Conservation (phyloP, 2,113 vertebrate species). For the Notarius quadriscutis region DNA sequence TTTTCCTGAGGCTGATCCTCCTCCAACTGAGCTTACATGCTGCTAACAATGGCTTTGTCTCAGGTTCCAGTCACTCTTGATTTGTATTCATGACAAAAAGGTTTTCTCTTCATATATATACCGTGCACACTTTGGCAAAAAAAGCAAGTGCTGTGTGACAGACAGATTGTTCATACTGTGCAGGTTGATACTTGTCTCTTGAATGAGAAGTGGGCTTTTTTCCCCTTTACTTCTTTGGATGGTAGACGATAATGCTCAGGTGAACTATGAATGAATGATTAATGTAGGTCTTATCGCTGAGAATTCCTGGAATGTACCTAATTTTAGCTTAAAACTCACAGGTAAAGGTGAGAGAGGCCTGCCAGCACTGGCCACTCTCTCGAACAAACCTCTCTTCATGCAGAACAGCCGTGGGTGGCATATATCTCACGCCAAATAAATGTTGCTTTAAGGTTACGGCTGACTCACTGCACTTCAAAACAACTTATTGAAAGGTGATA, state of each 20-base stretch:
- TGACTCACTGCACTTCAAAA: constrained; percentile 28
- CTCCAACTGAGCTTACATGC: constrained; percentile 55
- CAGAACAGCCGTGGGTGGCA: background rate
- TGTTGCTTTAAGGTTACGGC: constrained; percentile 9
- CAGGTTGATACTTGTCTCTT: constrained; percentile 54
- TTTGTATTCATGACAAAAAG: constrained; percentile 56
- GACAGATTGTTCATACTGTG: constrained; percentile 34
- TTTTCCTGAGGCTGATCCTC: constrained; percentile 40
- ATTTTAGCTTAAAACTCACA: constrained; percentile 27
- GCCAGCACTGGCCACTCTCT: constrained; percentile 27
- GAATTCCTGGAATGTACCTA: constrained; percentile 48
- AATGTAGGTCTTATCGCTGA: constrained; percentile 50
- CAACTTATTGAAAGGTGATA: constrained; percentile 7
- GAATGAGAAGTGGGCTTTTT: constrained; percentile 43
- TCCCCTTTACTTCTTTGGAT: constrained; percentile 37
- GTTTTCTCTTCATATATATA: constrained; percentile 48
- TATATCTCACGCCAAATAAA: constrained; percentile 2
- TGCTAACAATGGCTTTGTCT: constrained; percentile 56
- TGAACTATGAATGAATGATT: constrained; percentile 40
- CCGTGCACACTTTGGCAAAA: background rate
- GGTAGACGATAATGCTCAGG: constrained; percentile 57
- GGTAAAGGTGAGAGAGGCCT: constrained; percentile 13
- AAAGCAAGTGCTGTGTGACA: constrained; percentile 12
- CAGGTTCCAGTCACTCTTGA: constrained; percentile 50
- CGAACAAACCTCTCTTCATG: background rate